Conservation (phyloP, 2,113 vertebrate species). For the Dicaeum eximium region DNA sequence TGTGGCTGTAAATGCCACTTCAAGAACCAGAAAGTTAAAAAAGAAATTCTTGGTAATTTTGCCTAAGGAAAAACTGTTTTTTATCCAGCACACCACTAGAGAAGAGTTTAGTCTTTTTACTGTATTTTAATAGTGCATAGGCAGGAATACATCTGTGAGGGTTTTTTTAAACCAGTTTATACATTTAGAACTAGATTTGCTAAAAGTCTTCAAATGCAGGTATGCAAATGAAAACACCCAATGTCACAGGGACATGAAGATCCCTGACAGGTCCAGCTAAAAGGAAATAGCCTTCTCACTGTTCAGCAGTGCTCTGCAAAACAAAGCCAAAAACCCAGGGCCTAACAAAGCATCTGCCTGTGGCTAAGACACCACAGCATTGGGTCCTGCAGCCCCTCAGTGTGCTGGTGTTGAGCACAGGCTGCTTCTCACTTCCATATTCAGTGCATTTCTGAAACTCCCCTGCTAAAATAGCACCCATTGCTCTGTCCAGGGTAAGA, state of each 20-base stretch:
- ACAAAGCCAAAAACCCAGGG: not conserved
- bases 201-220: not conserved
- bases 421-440: not conserved
- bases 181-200: not conserved
- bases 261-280: not conserved
- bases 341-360: not conserved
- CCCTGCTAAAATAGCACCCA: not conserved
- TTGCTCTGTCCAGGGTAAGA: not conserved
- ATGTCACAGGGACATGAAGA: not conserved
- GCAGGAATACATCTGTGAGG: not conserved
- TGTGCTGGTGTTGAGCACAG: accelerated
- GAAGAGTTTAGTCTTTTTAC: not conserved
- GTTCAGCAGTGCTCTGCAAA: not conserved
- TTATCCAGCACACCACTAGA: not conserved
- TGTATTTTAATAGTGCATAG: not conserved
- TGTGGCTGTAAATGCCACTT: not conserved
- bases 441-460: not conserved
- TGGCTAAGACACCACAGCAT: not conserved
- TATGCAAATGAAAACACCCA: not conserved
- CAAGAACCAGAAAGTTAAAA: not conserved
- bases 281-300: not conserved
- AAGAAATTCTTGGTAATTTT: not conserved
- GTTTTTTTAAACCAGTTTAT: not conserved
- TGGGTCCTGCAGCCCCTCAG: accelerated
- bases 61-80: not conserved